Percentiles rank a stretch among this genome's conserved stretches.
Conservation (phyloP, 2,888 invertebrate genomes). For the Eulithis prunata region DNA sequence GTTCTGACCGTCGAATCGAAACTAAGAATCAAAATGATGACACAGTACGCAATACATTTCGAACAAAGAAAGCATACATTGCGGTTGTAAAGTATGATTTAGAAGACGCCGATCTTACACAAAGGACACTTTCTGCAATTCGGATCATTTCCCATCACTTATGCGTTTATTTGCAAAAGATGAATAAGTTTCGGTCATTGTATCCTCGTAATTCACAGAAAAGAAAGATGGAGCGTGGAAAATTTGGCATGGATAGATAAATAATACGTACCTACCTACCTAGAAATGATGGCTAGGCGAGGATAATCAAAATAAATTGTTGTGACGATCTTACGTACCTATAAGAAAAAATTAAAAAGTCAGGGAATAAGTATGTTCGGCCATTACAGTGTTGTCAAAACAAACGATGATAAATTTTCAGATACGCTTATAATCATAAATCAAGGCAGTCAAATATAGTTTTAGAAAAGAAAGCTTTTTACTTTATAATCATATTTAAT, state of each 20-base stretch:
- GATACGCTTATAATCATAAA: no score
- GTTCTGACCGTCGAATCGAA: constrained; percentile 6
- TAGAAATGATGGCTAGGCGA: no score
- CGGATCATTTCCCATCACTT: constrained; percentile 14
- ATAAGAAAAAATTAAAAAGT: no score
- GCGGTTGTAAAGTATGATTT: constrained; percentile 30
- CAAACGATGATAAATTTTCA: no score
- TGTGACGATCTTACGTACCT: no score
- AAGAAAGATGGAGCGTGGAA: neutral
- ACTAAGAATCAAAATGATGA: constrained; percentile 22
- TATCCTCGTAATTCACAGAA: no score
- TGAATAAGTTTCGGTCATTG: no score
- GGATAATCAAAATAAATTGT: no score
- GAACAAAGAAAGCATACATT: constrained; percentile 31
- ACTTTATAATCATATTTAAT: neutral
- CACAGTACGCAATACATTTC: constrained; percentile 23
- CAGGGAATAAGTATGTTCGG: neutral
- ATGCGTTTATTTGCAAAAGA: constrained; percentile 12
- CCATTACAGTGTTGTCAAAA: neutral
- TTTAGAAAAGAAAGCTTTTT: neutral
- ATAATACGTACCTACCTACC: no score
- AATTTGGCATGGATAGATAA: neutral
- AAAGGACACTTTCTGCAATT: constrained; percentile 27
- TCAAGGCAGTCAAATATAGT: no score
- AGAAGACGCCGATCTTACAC: constrained; percentile 23